Evolutionary conservation across 1,140 invertebrate species (phyloP), one percentile per base, ranked within the genome.

Genomic region (Hirudo medicinalis): DNA sequence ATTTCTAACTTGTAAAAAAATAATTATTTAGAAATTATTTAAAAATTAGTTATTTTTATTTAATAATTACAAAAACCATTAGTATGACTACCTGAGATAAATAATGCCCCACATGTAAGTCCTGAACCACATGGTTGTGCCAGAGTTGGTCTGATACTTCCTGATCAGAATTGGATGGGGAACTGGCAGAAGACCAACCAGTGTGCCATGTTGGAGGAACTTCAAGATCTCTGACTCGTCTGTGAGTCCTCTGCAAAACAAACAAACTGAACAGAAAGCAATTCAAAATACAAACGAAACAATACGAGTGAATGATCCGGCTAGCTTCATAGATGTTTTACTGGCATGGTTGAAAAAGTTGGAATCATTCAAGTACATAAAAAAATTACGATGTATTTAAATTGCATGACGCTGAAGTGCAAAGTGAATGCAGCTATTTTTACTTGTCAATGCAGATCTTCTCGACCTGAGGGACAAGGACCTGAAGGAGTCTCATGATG

Each of bases 401-500:
- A 36, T n/a, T 36, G 32, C 32, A 36, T 36, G 6, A 36, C 32
- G 32, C 32, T 3, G 32, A 36, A 36, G 32, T 36, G 6, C 32
- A 3, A 36, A 36, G 32, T 36, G 32, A 36, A 36, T 2, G 2
- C 32, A 36, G 32, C 2, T 36, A 6, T 36, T 36, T 87, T 86
- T 82, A 97, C 92, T 98, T 98, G 81, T 99, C 96, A 78, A 99
- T 98, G 82, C 96, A 99, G 76, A 99, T 99, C 85, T 99, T 99
- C 84, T 99, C 96, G 15, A 99, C 96, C 85, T 99, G 96, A 67
- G 97, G 96, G 66, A 99, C 96, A 0, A 99, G 84, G 19, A 99
- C 96, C 85, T 99, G 96, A 57, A 99, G 83, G 76, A 99, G 86
- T 76, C 96, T 85, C 94, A 99, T 98, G 73, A 99, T 98, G 40